Evolutionary conservation across 2,113 vertebrate species (phyloP).

Genomic region (Mastomys coucha): DNA sequence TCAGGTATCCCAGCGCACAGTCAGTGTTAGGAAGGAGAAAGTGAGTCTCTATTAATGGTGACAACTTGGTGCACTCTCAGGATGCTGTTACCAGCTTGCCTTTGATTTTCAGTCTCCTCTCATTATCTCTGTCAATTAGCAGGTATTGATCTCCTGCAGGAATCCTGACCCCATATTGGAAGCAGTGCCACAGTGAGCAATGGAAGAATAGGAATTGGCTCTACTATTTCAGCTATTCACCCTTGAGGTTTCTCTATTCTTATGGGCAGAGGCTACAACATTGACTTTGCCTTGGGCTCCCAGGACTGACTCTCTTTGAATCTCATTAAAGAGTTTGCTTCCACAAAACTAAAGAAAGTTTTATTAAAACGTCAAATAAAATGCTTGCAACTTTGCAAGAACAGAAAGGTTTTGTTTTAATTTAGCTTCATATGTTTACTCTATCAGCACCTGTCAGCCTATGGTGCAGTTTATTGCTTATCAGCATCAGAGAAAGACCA

Average conservation of each 20-base stretch:
- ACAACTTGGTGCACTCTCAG: neutral
- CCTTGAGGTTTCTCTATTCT: slow-evolving; percentile 35
- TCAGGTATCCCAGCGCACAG: neutral
- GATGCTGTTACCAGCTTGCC: neutral
- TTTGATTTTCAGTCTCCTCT: slow-evolving; percentile 40
- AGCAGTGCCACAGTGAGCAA: neutral
- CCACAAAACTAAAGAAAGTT: neutral
- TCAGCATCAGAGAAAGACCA: neutral
- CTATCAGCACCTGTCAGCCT: neutral
- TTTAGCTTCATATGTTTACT: neutral
- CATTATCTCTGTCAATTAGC: slow-evolving; percentile 63
- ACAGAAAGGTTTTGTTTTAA: neutral
- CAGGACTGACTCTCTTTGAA: slow-evolving; percentile 10
- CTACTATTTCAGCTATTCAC: slow-evolving; percentile 22
- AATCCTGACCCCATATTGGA: neutral
- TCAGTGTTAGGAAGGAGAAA: neutral
- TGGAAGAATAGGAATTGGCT: neutral
- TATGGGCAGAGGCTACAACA: neutral
- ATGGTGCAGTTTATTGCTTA: neutral
- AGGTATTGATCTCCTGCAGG: neutral
- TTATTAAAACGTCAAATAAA: neutral
- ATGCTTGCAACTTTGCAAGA: neutral
- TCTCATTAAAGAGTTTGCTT: slow-evolving; percentile 41
- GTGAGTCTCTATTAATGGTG: neutral
- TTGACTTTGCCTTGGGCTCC: slow-evolving; percentile 16